Percentiles rank a stretch among this genome's conserved stretches.
Conservation (phyloP, 2,797 vertebrate genomes). For the Oreochromis mossambicus region DNA sequence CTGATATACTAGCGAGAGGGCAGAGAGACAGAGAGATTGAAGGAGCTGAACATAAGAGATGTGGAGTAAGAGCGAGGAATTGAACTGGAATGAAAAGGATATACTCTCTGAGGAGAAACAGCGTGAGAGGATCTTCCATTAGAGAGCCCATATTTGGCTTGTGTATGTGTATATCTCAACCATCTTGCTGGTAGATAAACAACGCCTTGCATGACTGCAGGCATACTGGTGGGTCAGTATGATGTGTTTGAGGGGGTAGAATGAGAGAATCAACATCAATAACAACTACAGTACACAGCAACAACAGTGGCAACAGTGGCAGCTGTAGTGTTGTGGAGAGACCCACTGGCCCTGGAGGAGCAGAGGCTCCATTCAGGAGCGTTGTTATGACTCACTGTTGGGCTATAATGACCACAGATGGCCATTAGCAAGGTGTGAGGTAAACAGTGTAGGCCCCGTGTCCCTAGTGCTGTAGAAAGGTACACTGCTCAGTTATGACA, state of each 20-base stretch:
- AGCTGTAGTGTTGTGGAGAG: conserved; percentile 9
- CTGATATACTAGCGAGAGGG: conserved; percentile 44
- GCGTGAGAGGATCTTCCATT: conserved; percentile 56
- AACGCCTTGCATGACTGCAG: conserved; percentile 50
- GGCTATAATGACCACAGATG: conserved; percentile 70
- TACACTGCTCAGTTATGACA: conserved; percentile 63
- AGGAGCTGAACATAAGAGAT: conserved; percentile 49
- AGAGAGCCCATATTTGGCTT: conserved; percentile 36
- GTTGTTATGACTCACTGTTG: conserved; percentile 66
- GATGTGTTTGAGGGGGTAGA: conserved; percentile 35
- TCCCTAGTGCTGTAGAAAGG: conserved; percentile 49
- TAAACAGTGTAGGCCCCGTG: conserved; percentile 49
- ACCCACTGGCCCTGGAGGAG: conserved; percentile 34
- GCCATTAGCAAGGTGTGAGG: conserved; percentile 69
- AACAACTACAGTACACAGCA: conserved; percentile 37
- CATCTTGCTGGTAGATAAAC: conserved; percentile 52
- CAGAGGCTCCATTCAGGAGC: conserved; percentile 30
- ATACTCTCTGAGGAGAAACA: conserved; percentile 45
- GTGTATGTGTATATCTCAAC: conserved; percentile 13
- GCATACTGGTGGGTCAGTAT: conserved; percentile 44
- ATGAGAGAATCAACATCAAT: conserved; percentile 60
- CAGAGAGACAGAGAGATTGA: conserved; percentile 45
- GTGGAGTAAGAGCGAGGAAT: conserved; percentile 39
- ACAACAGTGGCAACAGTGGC: background rate
- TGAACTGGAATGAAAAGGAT: conserved; percentile 64